A percentile compares a stretch with the other conserved stretches of the same genome.
Evolutionary conservation across 2,888 invertebrate genomes (phyloP).

Genomic region (Elgonia sp.): DNA sequence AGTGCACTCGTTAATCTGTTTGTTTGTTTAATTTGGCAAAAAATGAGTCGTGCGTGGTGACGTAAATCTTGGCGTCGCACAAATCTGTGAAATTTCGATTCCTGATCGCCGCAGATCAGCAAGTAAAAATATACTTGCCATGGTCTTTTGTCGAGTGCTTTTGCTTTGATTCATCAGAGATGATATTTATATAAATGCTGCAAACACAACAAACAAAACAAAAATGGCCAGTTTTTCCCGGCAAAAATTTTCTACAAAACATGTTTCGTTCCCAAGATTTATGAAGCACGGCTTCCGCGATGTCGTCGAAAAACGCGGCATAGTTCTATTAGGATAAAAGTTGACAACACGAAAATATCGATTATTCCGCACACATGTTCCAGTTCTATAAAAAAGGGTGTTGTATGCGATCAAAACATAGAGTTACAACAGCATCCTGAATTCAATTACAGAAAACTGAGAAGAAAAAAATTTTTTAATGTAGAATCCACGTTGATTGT

Average conservation of each 20-base stretch:
- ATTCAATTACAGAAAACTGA: slow-evolving; percentile 44
- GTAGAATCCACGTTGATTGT: no score
- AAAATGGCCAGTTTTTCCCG: background rate
- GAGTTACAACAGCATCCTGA: slow-evolving; percentile 57
- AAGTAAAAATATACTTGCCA: slow-evolving; percentile 51
- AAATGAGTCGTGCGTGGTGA: slow-evolving; percentile 10
- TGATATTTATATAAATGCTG: background rate
- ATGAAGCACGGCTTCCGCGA: slow-evolving; percentile 42
- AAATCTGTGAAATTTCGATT: slow-evolving; percentile 44
- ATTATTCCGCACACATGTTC: slow-evolving; percentile 64
- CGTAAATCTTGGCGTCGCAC: slow-evolving; percentile 46
- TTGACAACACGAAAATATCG: slow-evolving; percentile 67
- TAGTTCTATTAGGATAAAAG: slow-evolving; percentile 47
- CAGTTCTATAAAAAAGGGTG: slow-evolving; percentile 62
- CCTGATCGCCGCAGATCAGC: slow-evolving; percentile 8
- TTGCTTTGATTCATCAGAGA: slow-evolving; percentile 6
- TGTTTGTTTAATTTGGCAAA: slow-evolving; percentile 59
- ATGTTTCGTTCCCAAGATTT: slow-evolving; percentile 30
- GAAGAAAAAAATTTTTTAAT: no score
- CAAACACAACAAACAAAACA: background rate
- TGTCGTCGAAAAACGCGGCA: slow-evolving; percentile 31
- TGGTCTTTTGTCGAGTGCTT: slow-evolving; percentile 36
- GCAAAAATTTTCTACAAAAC: slow-evolving; percentile 27
- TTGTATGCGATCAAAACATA: slow-evolving; percentile 52
- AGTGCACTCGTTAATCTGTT: slow-evolving; percentile 38